These are phyloP conservation scores for Oryzias celebensis DNA, from an alignment of 2,113 vertebrate genomes.

Conservation along the genomic window DNA sequence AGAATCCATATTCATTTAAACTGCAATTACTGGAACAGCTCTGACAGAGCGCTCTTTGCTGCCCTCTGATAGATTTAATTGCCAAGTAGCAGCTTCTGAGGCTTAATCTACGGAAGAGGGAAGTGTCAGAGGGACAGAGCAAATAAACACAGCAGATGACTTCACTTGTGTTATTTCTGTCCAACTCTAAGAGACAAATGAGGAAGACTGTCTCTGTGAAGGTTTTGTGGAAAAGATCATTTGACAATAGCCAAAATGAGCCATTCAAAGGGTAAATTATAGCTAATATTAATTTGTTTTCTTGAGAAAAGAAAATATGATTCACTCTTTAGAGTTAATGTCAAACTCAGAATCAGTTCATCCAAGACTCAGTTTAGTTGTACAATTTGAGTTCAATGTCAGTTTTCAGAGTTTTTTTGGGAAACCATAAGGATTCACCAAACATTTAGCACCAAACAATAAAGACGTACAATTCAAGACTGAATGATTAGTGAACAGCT, in stretches of 20 bases:
- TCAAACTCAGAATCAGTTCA: too few species aligned
- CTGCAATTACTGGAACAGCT: constrained; percentile 65
- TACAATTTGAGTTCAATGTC: too few species aligned
- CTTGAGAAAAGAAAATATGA: too few species aligned
- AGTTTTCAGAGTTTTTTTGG: too few species aligned
- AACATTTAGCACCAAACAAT: too few species aligned
- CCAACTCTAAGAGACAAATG: constrained; percentile 19
- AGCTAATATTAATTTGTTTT: too few species aligned
- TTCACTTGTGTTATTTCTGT: constrained; percentile 44
- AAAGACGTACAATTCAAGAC: too few species aligned
- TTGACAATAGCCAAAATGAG: too few species aligned
- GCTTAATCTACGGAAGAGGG: constrained; percentile 54
- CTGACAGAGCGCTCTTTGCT: constrained; percentile 58
- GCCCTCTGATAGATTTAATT: constrained; percentile 70
- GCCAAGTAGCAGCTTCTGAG: constrained; percentile 54
- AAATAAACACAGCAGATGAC: constrained; percentile 50
- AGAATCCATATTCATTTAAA: constrained; percentile 67
- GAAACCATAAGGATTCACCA: too few species aligned
- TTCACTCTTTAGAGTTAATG: too few species aligned
- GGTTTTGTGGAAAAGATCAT: neutral
- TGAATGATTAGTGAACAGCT: neutral
- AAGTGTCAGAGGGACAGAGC: constrained; percentile 21
- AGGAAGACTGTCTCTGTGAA: constrained; percentile 18
- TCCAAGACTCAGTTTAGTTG: too few species aligned
- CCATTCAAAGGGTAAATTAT: too few species aligned